Conservation (phyloP, 2,797 vertebrate genomes). For the Cyprinodon diabolis region DNA sequence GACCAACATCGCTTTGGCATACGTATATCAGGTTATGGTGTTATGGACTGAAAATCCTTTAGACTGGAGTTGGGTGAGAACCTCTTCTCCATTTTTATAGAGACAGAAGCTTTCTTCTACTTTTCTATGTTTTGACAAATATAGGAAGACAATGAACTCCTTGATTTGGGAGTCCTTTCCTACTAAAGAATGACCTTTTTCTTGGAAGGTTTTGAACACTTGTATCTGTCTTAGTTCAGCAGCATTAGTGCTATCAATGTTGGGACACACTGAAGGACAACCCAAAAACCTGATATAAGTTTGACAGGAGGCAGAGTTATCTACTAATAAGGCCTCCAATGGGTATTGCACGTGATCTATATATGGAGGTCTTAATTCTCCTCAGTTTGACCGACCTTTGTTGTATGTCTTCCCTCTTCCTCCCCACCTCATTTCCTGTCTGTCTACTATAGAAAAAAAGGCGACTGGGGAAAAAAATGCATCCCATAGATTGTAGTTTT, state of each 20-base stretch:
- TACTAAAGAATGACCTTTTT: background rate
- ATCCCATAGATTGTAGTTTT: background rate
- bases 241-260: background rate
- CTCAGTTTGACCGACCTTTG: too few species aligned
- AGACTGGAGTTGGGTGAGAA: slow-evolving; percentile 2
- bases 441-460: too few species aligned
- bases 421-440: too few species aligned
- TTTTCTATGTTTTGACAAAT: background rate
- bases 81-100: slow-evolving; percentile 2
- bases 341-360: too few species aligned
- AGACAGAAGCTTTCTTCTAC: slow-evolving; percentile 34
- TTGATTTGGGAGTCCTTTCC: slow-evolving; percentile 18
- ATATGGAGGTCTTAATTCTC: too few species aligned
- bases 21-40: background rate
- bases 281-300: too few species aligned
- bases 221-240: background rate
- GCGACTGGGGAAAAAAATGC: background rate
- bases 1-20: background rate
- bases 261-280: background rate
- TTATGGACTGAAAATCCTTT: background rate
- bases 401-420: too few species aligned
- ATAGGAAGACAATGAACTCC: slow-evolving; percentile 1
- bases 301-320: too few species aligned
- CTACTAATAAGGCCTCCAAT: too few species aligned
- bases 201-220: background rate